Conservation (phyloP, 2,113 vertebrate genomes). For the Nothoprocta perdicaria region DNA sequence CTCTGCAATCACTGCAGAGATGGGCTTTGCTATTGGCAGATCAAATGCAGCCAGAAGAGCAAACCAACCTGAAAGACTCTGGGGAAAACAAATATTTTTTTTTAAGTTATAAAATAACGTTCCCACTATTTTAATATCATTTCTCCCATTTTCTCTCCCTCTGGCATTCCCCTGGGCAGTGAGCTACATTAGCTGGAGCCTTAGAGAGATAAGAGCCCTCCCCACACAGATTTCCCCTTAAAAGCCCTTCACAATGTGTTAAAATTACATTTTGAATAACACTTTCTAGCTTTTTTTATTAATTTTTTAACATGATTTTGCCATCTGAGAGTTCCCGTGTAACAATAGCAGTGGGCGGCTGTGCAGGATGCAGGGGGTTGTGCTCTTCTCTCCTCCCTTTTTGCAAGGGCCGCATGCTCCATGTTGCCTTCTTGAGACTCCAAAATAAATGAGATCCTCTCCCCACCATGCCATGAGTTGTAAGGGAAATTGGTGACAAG, state of each 20-base stretch:
- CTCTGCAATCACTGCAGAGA: slow-evolving; percentile 25
- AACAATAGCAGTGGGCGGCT: not conserved
- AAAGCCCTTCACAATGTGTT: slow-evolving; percentile 67
- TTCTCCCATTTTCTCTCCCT: slow-evolving; percentile 59
- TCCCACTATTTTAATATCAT: slow-evolving; percentile 60
- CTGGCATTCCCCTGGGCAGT: slow-evolving; percentile 49
- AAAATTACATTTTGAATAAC: slow-evolving; percentile 65
- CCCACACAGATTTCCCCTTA: slow-evolving; percentile 39
- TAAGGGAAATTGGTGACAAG: not conserved
- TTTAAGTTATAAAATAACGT: slow-evolving; percentile 54
- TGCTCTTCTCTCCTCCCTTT: not conserved
- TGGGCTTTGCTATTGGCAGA: slow-evolving; percentile 41
- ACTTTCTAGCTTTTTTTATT: slow-evolving; percentile 59
- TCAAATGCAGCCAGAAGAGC: slow-evolving; percentile 26
- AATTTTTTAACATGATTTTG: slow-evolving; percentile 58
- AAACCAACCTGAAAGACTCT: slow-evolving; percentile 63
- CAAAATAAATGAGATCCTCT: not conserved
- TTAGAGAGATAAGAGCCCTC: slow-evolving; percentile 50
- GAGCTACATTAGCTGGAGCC: slow-evolving; percentile 48
- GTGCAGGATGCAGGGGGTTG: not conserved
- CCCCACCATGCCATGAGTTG: not conserved
- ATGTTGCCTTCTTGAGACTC: not conserved
- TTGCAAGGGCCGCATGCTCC: not conserved
- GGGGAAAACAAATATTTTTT: slow-evolving; percentile 66
- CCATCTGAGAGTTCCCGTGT: slow-evolving; percentile 9